Conservation (phyloP, 2,113 vertebrate species). For the Chrysemys picta region DNA sequence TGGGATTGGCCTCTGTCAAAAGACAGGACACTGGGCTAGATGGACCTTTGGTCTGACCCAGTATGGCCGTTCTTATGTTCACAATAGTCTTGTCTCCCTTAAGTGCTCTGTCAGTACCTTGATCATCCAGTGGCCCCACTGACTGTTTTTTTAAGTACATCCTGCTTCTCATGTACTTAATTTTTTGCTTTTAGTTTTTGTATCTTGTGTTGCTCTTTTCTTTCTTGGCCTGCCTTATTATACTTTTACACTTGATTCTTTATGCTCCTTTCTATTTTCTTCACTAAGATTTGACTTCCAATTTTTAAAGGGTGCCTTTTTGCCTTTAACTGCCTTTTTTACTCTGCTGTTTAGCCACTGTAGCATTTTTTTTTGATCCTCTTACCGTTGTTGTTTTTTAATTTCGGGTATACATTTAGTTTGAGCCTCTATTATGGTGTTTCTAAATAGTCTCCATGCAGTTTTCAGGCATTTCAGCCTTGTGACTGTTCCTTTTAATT, state of each 20-base stretch:
- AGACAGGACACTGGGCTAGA: too few species aligned
- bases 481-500: neutral
- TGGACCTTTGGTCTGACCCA: too few species aligned
- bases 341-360: neutral
- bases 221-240: neutral
- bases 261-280: neutral
- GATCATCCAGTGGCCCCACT: neutral
- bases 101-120: neutral
- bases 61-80: too few species aligned
- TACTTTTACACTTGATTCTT: neutral
- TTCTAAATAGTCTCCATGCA: neutral
- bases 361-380: neutral
- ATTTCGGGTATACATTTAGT: neutral
- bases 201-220: neutral
- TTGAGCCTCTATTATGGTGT: neutral
- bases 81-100: neutral
- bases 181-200: neutral
- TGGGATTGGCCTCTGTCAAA: too few species aligned
- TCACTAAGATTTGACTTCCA: neutral
- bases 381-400: neutral
- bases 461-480: neutral
- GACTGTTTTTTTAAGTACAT: neutral
- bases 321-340: neutral
- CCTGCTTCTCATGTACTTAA: neutral
- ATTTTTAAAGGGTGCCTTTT: neutral